Conservation (phyloP, 1,140 invertebrate genomes). For the Melitaea cinxia region DNA sequence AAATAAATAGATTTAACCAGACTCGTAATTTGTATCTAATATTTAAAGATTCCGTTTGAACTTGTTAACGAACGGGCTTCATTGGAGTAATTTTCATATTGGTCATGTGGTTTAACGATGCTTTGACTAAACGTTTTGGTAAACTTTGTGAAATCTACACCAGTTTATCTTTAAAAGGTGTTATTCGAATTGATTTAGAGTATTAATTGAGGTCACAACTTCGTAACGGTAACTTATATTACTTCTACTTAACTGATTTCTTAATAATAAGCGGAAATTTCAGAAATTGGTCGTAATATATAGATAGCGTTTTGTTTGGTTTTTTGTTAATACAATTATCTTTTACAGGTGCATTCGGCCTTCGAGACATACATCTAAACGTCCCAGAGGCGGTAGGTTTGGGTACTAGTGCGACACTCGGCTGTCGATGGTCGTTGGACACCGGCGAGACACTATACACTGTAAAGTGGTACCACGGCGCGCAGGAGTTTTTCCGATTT, state of each 20-base stretch:
- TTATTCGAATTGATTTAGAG: neutral
- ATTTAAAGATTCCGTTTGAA: neutral
- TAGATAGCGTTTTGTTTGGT: neutral
- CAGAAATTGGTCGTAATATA: no score
- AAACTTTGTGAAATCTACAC: neutral
- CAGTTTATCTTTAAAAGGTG: neutral
- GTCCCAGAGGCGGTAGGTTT: slow-evolving; percentile 85
- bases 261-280: no score
- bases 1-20: neutral
- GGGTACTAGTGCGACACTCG: slow-evolving; percentile 83
- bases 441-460: slow-evolving; percentile 87
- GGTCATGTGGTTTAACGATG: neutral
- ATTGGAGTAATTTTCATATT: neutral
- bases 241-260: no score
- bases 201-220: no score
- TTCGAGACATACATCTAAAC: slow-evolving; percentile 83
- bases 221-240: no score
- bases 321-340: neutral
- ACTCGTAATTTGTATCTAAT: slow-evolving; percentile 1
- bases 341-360: slow-evolving; percentile 76
- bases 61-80: neutral
- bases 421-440: slow-evolving; percentile 85
- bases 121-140: neutral
- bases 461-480: slow-evolving; percentile 92
- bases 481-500: slow-evolving; percentile 89